A percentile compares a stretch with the other conserved stretches of the same genome.
These are phyloP conservation scores for Phylloscopus collybita DNA, from an alignment of 2,797 vertebrate species.

Conservation along the genomic window DNA sequence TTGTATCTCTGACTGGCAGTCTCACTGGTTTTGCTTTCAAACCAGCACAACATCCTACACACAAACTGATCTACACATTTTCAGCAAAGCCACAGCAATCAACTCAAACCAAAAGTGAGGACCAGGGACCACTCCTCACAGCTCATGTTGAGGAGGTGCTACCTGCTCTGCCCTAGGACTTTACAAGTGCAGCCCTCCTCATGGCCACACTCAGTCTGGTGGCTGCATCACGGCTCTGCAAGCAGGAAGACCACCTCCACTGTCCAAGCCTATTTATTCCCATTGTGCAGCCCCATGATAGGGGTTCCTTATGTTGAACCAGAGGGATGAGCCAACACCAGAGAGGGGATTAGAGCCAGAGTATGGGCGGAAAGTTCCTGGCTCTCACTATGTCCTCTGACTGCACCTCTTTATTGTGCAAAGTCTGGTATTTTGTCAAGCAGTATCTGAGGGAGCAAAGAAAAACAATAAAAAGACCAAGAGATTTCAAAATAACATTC, in stretches of 20 bases:
- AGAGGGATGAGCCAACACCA: background rate
- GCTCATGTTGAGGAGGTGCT: background rate
- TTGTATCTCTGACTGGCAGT: too few relatives aligned
- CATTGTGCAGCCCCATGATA: background rate
- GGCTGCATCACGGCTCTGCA: background rate
- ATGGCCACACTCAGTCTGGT: background rate
- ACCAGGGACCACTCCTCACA: background rate
- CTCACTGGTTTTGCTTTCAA: too few relatives aligned
- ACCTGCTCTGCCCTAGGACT: background rate
- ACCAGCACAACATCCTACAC: too few relatives aligned
- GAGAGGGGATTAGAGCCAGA: background rate
- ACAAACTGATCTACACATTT: background rate
- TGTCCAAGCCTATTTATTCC: background rate
- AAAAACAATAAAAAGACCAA: background rate
- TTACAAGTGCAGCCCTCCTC: background rate
- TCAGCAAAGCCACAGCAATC: background rate
- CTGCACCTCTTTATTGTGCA: fast-evolving
- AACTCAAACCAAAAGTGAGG: background rate
- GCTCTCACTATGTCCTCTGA: background rate
- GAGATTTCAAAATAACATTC: background rate
- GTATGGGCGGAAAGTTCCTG: background rate
- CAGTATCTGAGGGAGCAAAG: background rate
- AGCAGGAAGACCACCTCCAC: background rate
- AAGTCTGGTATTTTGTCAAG: background rate
- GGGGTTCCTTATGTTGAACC: background rate